Base-by-base conservation (phyloP, 1,140 invertebrate species). In the Penaeus indicus region DNA sequence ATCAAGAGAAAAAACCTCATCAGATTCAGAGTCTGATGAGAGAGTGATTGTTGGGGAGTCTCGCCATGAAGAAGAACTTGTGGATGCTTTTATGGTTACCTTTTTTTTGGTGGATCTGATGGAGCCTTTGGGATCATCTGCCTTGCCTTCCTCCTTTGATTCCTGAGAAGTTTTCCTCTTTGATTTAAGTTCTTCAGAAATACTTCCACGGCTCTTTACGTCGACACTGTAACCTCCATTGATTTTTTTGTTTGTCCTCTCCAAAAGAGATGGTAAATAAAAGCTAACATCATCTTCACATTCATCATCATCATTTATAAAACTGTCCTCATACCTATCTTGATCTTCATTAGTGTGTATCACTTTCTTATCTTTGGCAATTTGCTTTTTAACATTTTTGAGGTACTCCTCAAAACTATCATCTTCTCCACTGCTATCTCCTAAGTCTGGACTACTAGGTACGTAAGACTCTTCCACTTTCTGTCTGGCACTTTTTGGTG, bases 331-430 rank as follows among this genome's bases (percentile, higher is more conserved):
- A 72, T 83, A 61, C 25, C n/a, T 22, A 69, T 85, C 83, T 25
- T 84, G 19, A 25, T 19, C 13, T n/a, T 84, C 54, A 63, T 5
- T 5, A 75, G 27, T 25, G 22, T 13, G 11, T 38, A 21, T 19
- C 13, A 47, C 21, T 27, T 67, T 86, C 61, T 42, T 69, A 82
- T 77, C 25, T 75, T 75, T 18, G 19, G 64, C 32, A 67, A 62
- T 88, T 62, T 82, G 63, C 8, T 19, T 60, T 27, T 83, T 88
- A 5, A 82, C 86, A 22, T 75, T 88, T 63, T 60, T 75, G 16
- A 88, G n/a, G 25, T 88, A 88, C 32, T 82, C 61, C 38, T 88
- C 86, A 88, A 88, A 88, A 62, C 86, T 88, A 42, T 88, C 86
- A 81, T 88, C 79, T 32, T 88, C 79, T 32, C 60, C 38, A 19